phyloP scores from a whole-genome alignment of 2,113 vertebrate species.

The Bufo bufo region DNA sequence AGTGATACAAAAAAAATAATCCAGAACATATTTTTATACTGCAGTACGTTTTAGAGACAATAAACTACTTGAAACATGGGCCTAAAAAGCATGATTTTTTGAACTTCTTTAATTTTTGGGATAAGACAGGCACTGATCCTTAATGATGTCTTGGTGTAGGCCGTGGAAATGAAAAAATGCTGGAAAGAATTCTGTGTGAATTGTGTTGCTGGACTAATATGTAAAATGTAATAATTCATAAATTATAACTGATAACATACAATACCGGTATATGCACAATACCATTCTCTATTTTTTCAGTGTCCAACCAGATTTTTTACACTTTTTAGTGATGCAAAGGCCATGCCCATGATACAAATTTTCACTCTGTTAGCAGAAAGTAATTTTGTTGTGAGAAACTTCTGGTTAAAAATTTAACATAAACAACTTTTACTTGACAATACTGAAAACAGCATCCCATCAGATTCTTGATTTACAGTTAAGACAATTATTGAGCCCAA shows the following conservation, averaged over 20 bases:
- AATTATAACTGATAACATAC: background rate
- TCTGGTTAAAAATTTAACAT: background rate
- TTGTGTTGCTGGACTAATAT: conserved; percentile 65
- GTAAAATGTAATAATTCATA: background rate
- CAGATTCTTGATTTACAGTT: background rate
- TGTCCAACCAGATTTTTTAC: background rate
- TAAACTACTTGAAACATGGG: conserved; percentile 70
- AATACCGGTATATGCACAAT: background rate
- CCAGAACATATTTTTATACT: conserved; percentile 79
- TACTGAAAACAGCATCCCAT: background rate
- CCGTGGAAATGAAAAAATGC: conserved; percentile 83
- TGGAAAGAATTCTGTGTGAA: conserved; percentile 76
- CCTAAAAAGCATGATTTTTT: conserved; percentile 77
- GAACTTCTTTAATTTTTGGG: conserved; percentile 78
- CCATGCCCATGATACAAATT: background rate
- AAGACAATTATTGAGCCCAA: background rate
- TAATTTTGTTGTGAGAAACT: background rate
- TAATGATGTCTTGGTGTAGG: conserved; percentile 82
- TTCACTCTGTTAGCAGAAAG: too few species aligned
- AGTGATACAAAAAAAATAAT: conserved; percentile 66
- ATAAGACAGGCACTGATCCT: conserved; percentile 74
- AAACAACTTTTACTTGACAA: background rate
- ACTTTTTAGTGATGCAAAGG: background rate
- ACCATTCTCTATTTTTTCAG: background rate
- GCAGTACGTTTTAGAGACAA: conserved; percentile 72